Base-by-base conservation (phyloP, 1,140 invertebrate species). In the Monomorium pharaonis region DNA sequence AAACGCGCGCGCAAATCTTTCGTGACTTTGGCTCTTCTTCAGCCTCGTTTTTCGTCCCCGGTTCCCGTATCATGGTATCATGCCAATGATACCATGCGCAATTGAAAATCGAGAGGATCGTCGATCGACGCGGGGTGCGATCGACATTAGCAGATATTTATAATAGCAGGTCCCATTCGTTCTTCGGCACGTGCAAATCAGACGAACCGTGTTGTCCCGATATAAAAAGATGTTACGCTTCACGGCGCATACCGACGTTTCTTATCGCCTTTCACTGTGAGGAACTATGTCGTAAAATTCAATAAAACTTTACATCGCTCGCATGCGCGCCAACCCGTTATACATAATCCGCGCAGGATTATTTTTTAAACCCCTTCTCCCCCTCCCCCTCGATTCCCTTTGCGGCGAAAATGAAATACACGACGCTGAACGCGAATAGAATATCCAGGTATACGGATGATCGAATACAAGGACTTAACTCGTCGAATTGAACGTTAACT, bases 281-380 rank as follows among this genome's bases (percentile, higher is more conserved):
- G 65, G 27, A 83, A 83, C 78, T 74, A 74, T 74, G 54, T 42
- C 42, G 56, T 83, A 83, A 83, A 83, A 83, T 83, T 83, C 78
- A 83, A 83, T 83, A 83, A 83, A 83, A 83, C 78, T 83, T 83
- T n/a, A 47, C 78, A 67, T 60, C 42, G 67, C 67, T 83, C 78
- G 78, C 78, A 74, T 83, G 78, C 78, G 78, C 78, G 67, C 37
- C 77, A 74, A 60, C 78, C 67, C 67, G 67, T 83, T 74, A 83
- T 83, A 83, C 70, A 83, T 83, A 83, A 83, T 83, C 78, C 51
- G 37, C 37, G 65, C 72, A 72, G 51, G n/a, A 83, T 83, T 72
- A 72, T 60, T 74, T 74, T 80, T 80, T 83, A n/a, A n/a, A n/a
- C n/a, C n/a, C n/a, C n/a, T 81, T 54, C 12, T 24, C n/a, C n/a